These are phyloP conservation scores for Antechinus stuartii DNA, from an alignment of 2,113 vertebrate genomes.

Conservation along the genomic window DNA sequence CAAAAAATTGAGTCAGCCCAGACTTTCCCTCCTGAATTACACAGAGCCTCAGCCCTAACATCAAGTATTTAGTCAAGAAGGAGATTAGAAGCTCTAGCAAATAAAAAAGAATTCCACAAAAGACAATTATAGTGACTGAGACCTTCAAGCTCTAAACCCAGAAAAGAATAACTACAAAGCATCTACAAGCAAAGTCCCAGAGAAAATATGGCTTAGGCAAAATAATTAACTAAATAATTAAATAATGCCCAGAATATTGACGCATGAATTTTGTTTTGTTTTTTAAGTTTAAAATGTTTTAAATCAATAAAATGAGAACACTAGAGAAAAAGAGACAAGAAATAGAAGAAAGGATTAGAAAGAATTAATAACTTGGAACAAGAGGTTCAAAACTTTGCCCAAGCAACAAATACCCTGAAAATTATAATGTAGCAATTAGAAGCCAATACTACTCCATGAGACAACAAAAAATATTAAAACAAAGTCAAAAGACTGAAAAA, in stretches of 20 bases:
- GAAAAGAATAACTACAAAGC: neutral
- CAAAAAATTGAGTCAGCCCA: neutral
- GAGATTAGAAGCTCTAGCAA: neutral
- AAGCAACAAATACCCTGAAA: neutral
- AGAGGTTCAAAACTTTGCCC: neutral
- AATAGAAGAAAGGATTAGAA: neutral
- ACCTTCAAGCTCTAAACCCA: neutral
- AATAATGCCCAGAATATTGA: neutral
- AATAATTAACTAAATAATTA: neutral
- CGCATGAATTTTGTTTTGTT: neutral
- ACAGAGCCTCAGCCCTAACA: neutral
- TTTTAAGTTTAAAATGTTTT: neutral
- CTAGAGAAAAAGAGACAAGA: neutral
- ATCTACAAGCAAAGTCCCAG: neutral
- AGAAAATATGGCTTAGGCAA: neutral
- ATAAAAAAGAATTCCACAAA: neutral
- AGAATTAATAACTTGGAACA: neutral
- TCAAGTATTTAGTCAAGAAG: neutral
- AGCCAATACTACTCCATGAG: neutral
- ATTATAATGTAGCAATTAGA: neutral
- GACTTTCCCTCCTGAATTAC: neutral
- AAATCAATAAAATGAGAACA: neutral
- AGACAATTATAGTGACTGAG: neutral
- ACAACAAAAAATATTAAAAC: too few species aligned
- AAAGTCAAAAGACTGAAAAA: neutral